Base-by-base conservation (phyloP, 1,140 invertebrate species). In the Drosophila fuyamai region DNA sequence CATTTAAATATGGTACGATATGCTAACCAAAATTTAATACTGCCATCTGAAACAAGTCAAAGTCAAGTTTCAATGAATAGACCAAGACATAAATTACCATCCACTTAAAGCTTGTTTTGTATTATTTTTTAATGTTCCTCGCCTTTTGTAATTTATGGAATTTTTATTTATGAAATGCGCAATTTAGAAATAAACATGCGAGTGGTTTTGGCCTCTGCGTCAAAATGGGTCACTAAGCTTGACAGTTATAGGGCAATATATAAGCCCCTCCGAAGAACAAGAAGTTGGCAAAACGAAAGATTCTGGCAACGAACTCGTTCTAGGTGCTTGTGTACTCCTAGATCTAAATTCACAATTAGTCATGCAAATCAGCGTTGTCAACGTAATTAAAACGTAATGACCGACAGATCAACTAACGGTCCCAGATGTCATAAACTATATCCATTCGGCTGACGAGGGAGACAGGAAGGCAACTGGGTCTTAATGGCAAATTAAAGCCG, bases 161-260 rank as follows among this genome's bases (percentile, higher is more conserved):
- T 76, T 82, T 85, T 86, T 85, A 85, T 85, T 85, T 88, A 85
- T 79, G 65, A 86, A 82, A 85, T 86, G 82, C 82, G 82, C 79
- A 85, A 66, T 81, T 67, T 63, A 47, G 48, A 67, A 36, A 53
- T 76, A 67, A 54, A 76, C 54, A 76, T 76, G 68, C 65, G 65
- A 71, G 73, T 60, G 23, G 43, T 61, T 47, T 57, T 27, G 56
- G 58, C n/a, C 40, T 23, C 68, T 16, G 16, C 32, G 40, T 75
- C 72, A 63, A 85, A 85, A 86, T 85, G 82, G 82, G 82, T 85
- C 82, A 85, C 82, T 79, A 82, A 86, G 79, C 65, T 46, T 86
- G 82, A 86, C 82, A 85, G 74, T 85, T 85, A 85, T 85, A 51
- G 82, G 76, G 50, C 82, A 86, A 81, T 86, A 83, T 84, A 76